phyloP scores from a whole-genome alignment of 2,113 vertebrate genomes.

The Bufo gargarizans region DNA sequence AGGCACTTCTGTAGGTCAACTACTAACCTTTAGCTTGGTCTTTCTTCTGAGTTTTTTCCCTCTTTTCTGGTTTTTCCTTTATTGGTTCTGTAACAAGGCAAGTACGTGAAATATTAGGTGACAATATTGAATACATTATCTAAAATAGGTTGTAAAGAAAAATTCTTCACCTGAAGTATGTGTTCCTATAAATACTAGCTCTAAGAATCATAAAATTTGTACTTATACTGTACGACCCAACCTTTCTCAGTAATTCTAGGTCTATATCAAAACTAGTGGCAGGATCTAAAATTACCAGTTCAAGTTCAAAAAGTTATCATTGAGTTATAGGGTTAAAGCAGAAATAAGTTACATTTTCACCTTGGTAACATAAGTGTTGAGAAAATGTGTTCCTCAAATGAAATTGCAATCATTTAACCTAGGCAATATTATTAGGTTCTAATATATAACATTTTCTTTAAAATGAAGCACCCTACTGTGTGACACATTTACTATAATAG shows the following conservation, averaged over 20 bases:
- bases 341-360: neutral
- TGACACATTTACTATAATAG: neutral
- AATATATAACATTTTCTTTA: neutral
- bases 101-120: neutral
- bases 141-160: neutral
- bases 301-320: neutral
- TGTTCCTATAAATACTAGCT: neutral
- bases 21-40: neutral
- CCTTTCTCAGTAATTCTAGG: neutral
- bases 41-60: slow-evolving; percentile 29
- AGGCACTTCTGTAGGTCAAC: neutral
- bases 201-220: neutral
- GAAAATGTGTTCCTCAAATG: neutral
- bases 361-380: neutral
- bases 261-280: too few relatives aligned
- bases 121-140: neutral
- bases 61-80: slow-evolving; percentile 66
- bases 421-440: neutral
- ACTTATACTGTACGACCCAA: neutral
- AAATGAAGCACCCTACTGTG: neutral
- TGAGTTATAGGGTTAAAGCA: neutral
- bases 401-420: neutral
- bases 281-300: neutral
- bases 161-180: neutral
- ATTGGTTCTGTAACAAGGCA: neutral